Evolutionary conservation across 2,888 invertebrate genomes (phyloP).

Genomic region (Eilema depressum): DNA sequence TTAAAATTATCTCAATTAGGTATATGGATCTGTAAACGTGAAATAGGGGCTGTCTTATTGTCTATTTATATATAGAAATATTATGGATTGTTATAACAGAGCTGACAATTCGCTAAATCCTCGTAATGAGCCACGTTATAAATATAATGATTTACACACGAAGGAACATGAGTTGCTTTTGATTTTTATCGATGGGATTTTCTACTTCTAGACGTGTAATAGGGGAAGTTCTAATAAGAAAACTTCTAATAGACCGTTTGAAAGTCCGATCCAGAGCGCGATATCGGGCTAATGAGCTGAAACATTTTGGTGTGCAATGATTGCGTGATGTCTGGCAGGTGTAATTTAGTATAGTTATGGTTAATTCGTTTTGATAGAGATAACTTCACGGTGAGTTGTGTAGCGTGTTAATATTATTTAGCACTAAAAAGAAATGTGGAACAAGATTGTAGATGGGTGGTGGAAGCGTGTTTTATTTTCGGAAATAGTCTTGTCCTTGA

Average conservation of each 20-base stretch:
- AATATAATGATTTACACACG: conserved; percentile 2
- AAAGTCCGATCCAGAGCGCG: conserved; percentile 74
- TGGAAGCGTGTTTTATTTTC: neutral
- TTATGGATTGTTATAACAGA: neutral
- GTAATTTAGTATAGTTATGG: conserved; percentile 46
- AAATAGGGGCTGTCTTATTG: neutral
- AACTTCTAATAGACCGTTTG: conserved; percentile 83
- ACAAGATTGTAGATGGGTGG: neutral
- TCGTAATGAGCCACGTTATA: neutral
- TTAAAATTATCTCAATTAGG: too few relatives aligned
- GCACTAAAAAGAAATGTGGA: neutral
- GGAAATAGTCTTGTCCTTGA: neutral
- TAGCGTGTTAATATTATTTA: neutral
- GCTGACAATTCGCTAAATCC: neutral
- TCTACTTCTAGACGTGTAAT: conserved; percentile 74
- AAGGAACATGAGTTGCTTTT: conserved; percentile 52
- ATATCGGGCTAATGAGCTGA: conserved; percentile 79
- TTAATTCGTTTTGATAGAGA: conserved; percentile 1
- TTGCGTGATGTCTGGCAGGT: conserved; percentile 60
- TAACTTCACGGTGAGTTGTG: neutral
- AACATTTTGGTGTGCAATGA: conserved; percentile 62
- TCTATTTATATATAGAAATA: too few relatives aligned
- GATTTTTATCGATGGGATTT: conserved; percentile 74
- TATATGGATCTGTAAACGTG: neutral
- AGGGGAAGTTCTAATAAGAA: conserved; percentile 85